Percentiles rank a stretch among this genome's conserved stretches.
phyloP scores from a whole-genome alignment of 2,888 invertebrate species.

The Empis livida region DNA sequence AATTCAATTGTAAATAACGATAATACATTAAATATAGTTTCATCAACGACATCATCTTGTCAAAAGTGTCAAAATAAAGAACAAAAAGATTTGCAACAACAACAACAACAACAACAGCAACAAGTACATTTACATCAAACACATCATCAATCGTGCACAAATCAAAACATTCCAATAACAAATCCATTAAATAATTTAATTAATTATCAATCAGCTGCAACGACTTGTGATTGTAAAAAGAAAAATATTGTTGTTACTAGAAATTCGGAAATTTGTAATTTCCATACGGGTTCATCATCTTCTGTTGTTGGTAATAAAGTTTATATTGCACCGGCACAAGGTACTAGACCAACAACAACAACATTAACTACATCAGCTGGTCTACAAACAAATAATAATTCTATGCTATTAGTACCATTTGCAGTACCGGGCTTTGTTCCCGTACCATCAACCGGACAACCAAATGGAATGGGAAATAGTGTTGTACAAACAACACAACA shows the following conservation, averaged over 20 bases:
- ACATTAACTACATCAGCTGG: constrained; percentile 10
- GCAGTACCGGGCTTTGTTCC: constrained; percentile 22
- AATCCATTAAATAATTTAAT: neutral
- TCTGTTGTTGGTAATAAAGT: neutral
- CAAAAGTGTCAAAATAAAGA: constrained; percentile 11
- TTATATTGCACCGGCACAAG: neutral
- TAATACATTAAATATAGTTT: constrained; percentile 1
- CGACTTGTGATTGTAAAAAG: neutral
- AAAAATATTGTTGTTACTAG: neutral
- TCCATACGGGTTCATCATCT: neutral
- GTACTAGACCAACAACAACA: constrained; percentile 10
- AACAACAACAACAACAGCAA: constrained; percentile 9
- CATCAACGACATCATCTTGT: constrained; percentile 13
- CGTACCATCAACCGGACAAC: constrained; percentile 4
- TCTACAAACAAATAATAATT: constrained; percentile 15
- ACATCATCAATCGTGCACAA: neutral
- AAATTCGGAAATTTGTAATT: neutral
- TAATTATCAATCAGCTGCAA: neutral
- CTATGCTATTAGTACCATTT: constrained; percentile 26
- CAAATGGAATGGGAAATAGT: neutral
- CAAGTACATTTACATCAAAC: neutral
- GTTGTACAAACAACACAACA: too few species aligned
- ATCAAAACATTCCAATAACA: neutral
- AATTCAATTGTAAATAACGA: neutral
- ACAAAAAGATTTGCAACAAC: constrained; percentile 4